Conservation (phyloP, 2,888 invertebrate genomes). For the Rhamphomyia laevipes region DNA sequence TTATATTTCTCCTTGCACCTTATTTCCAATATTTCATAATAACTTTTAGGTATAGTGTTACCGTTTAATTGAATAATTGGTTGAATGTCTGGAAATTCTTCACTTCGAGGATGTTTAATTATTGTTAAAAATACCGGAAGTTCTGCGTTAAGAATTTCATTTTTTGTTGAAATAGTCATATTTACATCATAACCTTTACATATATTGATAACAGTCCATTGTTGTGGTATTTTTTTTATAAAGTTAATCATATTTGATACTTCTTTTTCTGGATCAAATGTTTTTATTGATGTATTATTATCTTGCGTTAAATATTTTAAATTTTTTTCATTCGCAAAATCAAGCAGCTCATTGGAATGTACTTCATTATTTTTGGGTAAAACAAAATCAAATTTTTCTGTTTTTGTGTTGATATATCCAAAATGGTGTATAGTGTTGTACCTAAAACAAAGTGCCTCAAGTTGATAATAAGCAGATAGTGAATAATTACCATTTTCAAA, state of each 20-base stretch:
- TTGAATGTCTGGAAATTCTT: neutral
- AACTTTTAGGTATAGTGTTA: neutral
- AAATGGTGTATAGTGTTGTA: neutral
- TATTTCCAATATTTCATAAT: neutral
- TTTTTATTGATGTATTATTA: neutral
- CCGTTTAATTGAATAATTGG: neutral
- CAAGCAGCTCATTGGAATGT: neutral
- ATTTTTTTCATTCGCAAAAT: neutral
- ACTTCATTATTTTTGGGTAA: neutral
- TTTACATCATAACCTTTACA: constrained; percentile 11
- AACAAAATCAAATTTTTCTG: neutral
- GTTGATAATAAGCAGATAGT: neutral
- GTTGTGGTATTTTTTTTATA: neutral
- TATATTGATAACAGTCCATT: constrained; percentile 15
- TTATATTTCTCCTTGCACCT: neutral
- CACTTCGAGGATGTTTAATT: constrained; percentile 7
- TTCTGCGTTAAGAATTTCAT: constrained; percentile 2
- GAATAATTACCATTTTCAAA: neutral
- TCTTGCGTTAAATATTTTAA: neutral
- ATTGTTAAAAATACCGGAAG: constrained; percentile 8
- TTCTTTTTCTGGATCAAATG: neutral
- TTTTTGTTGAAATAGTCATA: constrained; percentile 1
- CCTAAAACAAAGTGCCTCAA: neutral
- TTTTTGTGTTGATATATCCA: neutral
- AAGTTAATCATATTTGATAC: neutral